Conservation (phyloP, 2,113 vertebrate genomes). For the Pelobates fuscus region DNA sequence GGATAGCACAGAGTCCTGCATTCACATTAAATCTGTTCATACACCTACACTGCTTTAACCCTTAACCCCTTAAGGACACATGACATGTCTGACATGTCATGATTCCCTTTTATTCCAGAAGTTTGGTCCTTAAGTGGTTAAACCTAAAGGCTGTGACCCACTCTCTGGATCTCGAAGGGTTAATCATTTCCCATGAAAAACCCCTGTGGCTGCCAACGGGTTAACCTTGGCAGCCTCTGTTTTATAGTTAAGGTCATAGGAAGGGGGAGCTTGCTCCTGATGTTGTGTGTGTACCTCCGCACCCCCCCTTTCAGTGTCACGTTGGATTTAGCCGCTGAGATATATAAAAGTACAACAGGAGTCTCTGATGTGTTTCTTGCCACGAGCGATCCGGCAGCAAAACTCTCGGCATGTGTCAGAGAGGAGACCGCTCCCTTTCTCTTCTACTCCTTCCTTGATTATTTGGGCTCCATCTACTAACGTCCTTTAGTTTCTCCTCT, state of each 20-base stretch:
- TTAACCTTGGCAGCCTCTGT: constrained; percentile 10
- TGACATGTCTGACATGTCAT: too few relatives aligned
- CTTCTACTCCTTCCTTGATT: constrained; percentile 19
- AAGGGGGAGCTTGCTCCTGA: constrained; percentile 20
- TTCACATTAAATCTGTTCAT: too few relatives aligned
- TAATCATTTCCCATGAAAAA: not conserved
- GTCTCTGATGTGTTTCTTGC: constrained; percentile 50
- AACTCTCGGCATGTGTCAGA: constrained; percentile 43
- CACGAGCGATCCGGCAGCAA: constrained; percentile 46
- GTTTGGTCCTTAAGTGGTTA: too few relatives aligned
- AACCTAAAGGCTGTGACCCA: not conserved
- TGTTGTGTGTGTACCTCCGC: constrained; percentile 10
- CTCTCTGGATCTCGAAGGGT: not conserved
- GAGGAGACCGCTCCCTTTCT: constrained; percentile 16
- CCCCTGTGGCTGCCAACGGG: not conserved
- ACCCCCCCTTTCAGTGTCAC: constrained; percentile 35
- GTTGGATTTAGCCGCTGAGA: constrained; percentile 49
- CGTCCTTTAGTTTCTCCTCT: constrained; percentile 9
- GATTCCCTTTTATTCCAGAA: too few relatives aligned
- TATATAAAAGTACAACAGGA: constrained; percentile 50
- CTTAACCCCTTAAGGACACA: too few relatives aligned
- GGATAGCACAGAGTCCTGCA: too few relatives aligned
- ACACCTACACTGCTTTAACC: too few relatives aligned
- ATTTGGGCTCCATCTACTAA: constrained; percentile 30
- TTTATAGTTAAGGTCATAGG: constrained; percentile 37